These are phyloP conservation scores for Aurelia aurita DNA, from an alignment of 30 jellyfish, hydroid and myxozoan genomes.

Conservation along the genomic window DNA sequence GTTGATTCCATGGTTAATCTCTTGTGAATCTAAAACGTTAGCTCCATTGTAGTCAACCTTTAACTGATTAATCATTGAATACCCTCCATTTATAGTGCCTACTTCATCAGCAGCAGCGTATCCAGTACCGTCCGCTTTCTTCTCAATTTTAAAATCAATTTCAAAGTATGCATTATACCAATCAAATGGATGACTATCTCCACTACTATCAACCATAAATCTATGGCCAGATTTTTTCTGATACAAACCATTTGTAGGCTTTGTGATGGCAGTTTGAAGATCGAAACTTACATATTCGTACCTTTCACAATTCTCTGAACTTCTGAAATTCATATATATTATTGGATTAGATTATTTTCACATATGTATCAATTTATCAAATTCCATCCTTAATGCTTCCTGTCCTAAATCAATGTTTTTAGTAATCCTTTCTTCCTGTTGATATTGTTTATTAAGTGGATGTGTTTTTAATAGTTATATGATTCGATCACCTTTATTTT, in stretches of 20 bases:
- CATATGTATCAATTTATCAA: neutral
- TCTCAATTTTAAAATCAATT: conserved; percentile 4
- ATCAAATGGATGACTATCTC: neutral
- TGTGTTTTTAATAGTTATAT: neutral
- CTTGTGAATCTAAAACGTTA: conserved; percentile 32
- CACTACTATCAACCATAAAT: conserved; percentile 7
- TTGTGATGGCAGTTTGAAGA: conserved; percentile 3
- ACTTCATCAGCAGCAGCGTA: conserved; percentile 37
- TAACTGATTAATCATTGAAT: conserved; percentile 33
- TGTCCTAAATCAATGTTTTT: neutral
- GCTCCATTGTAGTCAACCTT: conserved; percentile 33
- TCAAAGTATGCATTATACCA: conserved; percentile 20
- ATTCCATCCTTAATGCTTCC: neutral
- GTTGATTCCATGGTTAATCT: conserved; percentile 27
- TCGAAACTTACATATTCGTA: conserved; percentile 22
- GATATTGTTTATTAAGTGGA: conserved; percentile 2
- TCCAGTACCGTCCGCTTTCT: neutral
- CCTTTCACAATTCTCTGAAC: conserved; percentile 14
- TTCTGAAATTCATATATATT: conserved; percentile 8
- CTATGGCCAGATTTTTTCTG: neutral
- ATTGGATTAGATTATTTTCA: neutral
- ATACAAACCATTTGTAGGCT: neutral
- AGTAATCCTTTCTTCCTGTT: neutral
- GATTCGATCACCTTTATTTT: conserved; percentile 20
- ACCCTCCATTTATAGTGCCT: conserved; percentile 28